Evolutionary conservation across 2,797 vertebrate species (phyloP).

Genomic region (Myoxocephalus aenaeus): DNA sequence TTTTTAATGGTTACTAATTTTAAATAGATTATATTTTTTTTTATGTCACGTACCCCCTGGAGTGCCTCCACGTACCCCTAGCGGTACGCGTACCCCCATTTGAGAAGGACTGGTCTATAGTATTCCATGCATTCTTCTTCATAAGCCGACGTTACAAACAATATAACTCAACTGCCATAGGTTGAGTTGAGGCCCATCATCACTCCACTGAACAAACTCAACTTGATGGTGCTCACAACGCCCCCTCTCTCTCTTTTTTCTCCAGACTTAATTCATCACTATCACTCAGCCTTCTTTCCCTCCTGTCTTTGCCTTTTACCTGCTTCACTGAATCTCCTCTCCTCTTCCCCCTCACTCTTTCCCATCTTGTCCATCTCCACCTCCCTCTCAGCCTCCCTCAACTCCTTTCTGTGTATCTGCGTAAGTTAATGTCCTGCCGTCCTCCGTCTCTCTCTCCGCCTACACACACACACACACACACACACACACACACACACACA

Average conservation of each 20-base stretch:
- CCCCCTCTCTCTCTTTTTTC: background rate
- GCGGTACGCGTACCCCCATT: too few species aligned
- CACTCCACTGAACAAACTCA: background rate
- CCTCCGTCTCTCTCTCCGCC: slow-evolving; percentile 26
- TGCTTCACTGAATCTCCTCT: background rate
- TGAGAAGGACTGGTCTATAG: too few species aligned
- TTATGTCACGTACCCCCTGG: too few species aligned
- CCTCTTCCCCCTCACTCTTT: background rate
- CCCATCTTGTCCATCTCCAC: slow-evolving; percentile 18
- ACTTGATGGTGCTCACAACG: background rate
- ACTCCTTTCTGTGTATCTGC: background rate
- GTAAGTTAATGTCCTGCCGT: slow-evolving; percentile 20
- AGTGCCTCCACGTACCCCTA: too few species aligned
- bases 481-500: slow-evolving; percentile 8
- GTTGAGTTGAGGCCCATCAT: background rate
- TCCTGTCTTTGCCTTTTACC: background rate
- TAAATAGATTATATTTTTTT: too few species aligned
- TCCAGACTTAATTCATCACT: background rate
- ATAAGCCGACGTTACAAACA: background rate
- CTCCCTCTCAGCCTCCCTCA: slow-evolving; percentile 3
- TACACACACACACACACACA: slow-evolving; percentile 10
- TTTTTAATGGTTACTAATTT: too few species aligned
- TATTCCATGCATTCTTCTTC: background rate
- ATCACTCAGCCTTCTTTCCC: background rate
- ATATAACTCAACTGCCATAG: background rate